These are phyloP conservation scores for Pimephales promelas DNA, from an alignment of 2,113 vertebrate species.

Conservation along the genomic window DNA sequence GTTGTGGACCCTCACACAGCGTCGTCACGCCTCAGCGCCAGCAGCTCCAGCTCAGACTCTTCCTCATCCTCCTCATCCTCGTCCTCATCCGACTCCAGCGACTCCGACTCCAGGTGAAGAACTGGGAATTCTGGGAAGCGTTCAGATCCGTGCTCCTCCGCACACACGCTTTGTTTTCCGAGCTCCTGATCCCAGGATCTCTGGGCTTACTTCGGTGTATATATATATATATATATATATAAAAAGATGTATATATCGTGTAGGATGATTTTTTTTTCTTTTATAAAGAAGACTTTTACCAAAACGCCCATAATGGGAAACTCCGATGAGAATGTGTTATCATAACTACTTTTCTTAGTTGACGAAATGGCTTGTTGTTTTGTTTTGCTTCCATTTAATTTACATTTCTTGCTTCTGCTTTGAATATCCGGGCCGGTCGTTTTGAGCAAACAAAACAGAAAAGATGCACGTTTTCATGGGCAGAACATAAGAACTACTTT, in stretches of 20 bases:
- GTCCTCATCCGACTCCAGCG: constrained; percentile 90
- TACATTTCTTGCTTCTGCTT: not conserved
- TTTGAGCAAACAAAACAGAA: not conserved
- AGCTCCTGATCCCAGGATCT: constrained; percentile 59
- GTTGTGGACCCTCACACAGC: constrained; percentile 72
- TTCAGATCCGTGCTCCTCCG: not conserved
- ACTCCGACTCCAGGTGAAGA: constrained; percentile 87
- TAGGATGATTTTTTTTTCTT: constrained; percentile 71
- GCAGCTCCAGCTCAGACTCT: constrained; percentile 88
- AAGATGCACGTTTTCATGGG: not conserved
- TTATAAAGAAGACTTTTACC: constrained; percentile 83
- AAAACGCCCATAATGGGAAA: constrained; percentile 72
- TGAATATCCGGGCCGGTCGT: not conserved
- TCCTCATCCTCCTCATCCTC: constrained; percentile 82
- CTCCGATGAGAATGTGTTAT: constrained; percentile 38
- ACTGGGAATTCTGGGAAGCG: not conserved
- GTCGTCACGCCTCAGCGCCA: constrained; percentile 87
- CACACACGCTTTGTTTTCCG: not conserved
- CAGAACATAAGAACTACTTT: not conserved
- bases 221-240: too few species aligned
- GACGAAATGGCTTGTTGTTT: not conserved
- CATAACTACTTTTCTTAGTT: constrained; percentile 47
- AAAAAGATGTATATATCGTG: constrained; percentile 60
- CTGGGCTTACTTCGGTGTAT: constrained; percentile 62
- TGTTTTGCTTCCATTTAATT: constrained; percentile 20